A percentile compares a stretch with the other conserved stretches of the same genome.
Evolutionary conservation across 2,888 invertebrate genomes (phyloP).

Genomic region (Cephus spinipes): DNA sequence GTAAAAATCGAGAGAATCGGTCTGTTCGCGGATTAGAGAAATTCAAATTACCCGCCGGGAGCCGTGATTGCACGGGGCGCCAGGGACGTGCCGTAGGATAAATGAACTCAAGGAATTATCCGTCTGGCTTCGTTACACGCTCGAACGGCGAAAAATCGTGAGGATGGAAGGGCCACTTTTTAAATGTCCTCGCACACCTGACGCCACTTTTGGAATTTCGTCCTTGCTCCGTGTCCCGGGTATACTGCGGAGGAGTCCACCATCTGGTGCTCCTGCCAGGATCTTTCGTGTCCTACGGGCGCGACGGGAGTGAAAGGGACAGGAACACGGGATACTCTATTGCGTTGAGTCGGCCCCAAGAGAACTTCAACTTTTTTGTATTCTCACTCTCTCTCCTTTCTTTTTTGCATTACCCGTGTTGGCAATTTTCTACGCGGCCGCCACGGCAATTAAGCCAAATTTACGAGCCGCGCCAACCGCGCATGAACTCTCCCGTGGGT

Average conservation of each 20-base stretch:
- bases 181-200: background rate
- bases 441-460: background rate
- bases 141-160: background rate
- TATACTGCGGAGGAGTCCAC: too few relatives aligned
- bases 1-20: conserved; percentile 8
- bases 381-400: conserved; percentile 5
- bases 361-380: background rate
- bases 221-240: too few relatives aligned
- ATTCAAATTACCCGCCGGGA: background rate
- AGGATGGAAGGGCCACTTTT: background rate
- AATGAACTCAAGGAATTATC: background rate
- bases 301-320: background rate
- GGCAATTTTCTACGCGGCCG: background rate
- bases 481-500: background rate
- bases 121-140: background rate
- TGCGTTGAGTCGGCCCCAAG: background rate
- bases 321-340: background rate
- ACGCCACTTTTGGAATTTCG: too few relatives aligned
- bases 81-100: background rate
- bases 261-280: too few relatives aligned
- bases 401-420: conserved; percentile 1
- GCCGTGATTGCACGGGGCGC: background rate
- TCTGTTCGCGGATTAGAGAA: background rate
- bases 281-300: too few relatives aligned
- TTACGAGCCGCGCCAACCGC: background rate